Evolutionary conservation across 2,888 invertebrate species (phyloP), one percentile per base, ranked within the genome.

Genomic region (Schizotus pectinicornis): DNA sequence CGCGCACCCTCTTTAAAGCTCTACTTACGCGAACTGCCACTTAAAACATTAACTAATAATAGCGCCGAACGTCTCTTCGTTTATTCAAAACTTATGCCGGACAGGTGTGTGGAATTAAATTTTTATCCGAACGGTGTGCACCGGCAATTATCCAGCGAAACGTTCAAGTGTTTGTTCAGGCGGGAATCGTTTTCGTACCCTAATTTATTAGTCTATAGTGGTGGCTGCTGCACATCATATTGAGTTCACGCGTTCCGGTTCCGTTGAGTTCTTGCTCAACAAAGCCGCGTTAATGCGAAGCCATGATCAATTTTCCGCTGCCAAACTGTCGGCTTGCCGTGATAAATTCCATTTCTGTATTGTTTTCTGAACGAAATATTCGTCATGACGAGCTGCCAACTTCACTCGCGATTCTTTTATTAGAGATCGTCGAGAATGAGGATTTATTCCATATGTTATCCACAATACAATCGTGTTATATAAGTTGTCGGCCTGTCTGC

Each of bases 311-410:
- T 74, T 74, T 70, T 72, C 67, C 56, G 63, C 69, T 72, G 72
- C 69, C 73, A 72, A 73, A 71, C 70, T 69, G 69, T 70, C 72
- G 64, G 67, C 69, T 62, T 57, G 67, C 64, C 66, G 67, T 71
- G 72, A 74, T 74, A 74, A 74, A 75, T 74, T 72, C 70, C 70
- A 69, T 70, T 72, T 67, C 64, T 62, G 69, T 70, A 71, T 73
- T 74, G 72, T 73, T 73, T 69, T 69, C 69, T 59, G 67, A 71
- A 70, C 69, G 72, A 69, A 72, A 74, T 70, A 72, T 72, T 68
- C 68, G 72, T 65, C 71, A 69, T 71, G 73, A 73, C 74, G 71
- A 72, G 63, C 72, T 74, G 73, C 70, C 73, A 72, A 69, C 69
- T 69, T 70, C 70, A 71, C 69, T 68, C 70, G 67, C 63, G 59